Evolutionary conservation across 1,140 invertebrate genomes (phyloP).

Genomic region (Radopholus similis): DNA sequence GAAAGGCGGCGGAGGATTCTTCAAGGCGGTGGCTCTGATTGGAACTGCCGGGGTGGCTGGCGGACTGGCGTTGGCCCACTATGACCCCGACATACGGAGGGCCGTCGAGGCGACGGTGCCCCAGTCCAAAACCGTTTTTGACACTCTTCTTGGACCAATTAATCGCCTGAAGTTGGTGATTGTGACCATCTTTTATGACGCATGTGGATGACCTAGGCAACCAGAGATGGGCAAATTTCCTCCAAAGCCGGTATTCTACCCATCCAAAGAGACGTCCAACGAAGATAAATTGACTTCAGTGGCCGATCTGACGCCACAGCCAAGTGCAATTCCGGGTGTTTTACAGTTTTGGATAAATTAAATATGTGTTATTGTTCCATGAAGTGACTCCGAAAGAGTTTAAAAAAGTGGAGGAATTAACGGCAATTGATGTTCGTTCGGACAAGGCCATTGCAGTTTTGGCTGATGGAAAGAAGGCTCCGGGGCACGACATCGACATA

Average conservation of each 20-base stretch:
- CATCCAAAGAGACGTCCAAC: background rate
- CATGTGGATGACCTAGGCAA: background rate
- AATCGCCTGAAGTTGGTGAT: background rate
- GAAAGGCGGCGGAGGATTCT: too few species aligned
- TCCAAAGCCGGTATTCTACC: background rate
- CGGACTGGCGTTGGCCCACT: too few species aligned
- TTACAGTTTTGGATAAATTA: too few species aligned
- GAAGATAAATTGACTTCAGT: background rate
- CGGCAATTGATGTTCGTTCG: constrained; percentile 6
- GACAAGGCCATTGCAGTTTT: background rate
- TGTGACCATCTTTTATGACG: background rate
- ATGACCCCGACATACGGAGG: too few species aligned
- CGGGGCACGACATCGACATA: background rate
- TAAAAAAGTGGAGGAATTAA: background rate
- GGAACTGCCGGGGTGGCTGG: too few species aligned
- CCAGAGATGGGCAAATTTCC: background rate
- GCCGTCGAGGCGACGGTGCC: constrained; percentile 13
- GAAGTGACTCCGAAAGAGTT: background rate
- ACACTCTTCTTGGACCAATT: constrained; percentile 9
- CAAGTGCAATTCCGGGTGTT: too few species aligned
- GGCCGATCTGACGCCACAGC: background rate
- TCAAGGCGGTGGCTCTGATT: too few species aligned
- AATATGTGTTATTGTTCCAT: too few species aligned
- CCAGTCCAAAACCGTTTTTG: constrained; percentile 13
- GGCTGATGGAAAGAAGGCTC: background rate